These are phyloP conservation scores for Ophion slaviceki DNA, from an alignment of 2,888 invertebrate species.

Conservation along the genomic window DNA sequence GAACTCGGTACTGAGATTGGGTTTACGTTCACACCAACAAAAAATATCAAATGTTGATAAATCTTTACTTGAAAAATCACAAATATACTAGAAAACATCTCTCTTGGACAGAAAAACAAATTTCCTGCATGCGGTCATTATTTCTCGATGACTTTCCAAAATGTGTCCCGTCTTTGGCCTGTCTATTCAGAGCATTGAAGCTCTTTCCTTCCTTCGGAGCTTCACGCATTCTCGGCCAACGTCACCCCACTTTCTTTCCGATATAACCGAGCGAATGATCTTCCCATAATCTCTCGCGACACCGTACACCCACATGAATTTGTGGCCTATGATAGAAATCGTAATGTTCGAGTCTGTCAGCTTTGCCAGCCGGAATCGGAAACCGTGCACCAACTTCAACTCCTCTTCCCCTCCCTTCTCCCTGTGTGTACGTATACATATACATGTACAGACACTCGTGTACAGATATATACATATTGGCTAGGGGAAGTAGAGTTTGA, in stretches of 20 bases:
- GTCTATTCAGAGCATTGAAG: no score
- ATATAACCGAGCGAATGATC: constrained; percentile 11
- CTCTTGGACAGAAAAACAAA: not conserved
- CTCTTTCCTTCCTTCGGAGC: not conserved
- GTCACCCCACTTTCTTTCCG: not conserved
- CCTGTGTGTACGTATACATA: not conserved
- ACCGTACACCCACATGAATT: constrained; percentile 8
- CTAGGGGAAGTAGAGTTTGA: constrained; percentile 13
- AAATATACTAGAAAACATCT: not conserved
- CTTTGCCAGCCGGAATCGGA: constrained; percentile 1
- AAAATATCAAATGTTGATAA: no score
- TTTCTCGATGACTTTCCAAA: not conserved
- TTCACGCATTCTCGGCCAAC: not conserved
- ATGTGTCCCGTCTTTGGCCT: no score
- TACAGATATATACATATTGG: not conserved
- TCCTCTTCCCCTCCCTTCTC: not conserved
- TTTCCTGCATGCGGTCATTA: not conserved
- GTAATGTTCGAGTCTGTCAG: constrained; percentile 16
- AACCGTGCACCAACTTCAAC: not conserved
- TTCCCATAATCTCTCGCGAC: constrained; percentile 6
- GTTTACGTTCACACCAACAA: no score
- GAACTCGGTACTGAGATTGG: no score
- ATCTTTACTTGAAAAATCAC: no score
- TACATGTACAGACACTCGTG: not conserved
- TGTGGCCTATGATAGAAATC: constrained; percentile 13